Evolutionary conservation across 2,797 vertebrate genomes (phyloP).

Genomic region (Eulemur albifrons): DNA sequence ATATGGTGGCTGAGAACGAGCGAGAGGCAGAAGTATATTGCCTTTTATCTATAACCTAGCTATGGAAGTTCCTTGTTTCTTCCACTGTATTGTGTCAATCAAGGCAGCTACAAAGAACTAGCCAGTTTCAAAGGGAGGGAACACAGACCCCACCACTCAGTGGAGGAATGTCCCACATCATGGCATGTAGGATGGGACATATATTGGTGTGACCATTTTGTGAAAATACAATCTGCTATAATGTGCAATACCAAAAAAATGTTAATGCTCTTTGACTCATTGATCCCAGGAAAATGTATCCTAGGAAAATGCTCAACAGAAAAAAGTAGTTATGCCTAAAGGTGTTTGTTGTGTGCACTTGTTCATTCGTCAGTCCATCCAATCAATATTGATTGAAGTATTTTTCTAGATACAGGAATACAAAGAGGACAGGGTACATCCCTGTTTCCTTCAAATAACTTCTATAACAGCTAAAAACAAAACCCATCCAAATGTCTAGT

Average conservation of each 20-base stretch:
- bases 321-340: constrained; percentile 7
- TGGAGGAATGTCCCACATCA: background rate
- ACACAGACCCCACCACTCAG: background rate
- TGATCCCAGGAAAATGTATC: background rate
- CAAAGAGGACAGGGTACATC: background rate
- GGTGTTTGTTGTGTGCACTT: background rate
- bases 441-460: background rate
- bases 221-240: constrained; percentile 2
- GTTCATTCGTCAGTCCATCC: background rate
- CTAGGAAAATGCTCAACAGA: constrained; percentile 28
- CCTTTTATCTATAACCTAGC: background rate
- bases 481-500: background rate
- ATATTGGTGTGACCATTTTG: background rate
- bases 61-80: background rate
- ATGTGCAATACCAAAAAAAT: background rate
- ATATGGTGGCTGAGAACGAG: background rate
- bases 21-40: background rate
- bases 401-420: background rate
- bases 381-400: background rate
- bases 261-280: background rate
- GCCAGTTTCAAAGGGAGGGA: background rate
- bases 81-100: background rate
- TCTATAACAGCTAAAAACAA: background rate
- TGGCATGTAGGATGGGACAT: background rate
- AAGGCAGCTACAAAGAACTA: background rate